Base-by-base conservation (phyloP, 2,113 vertebrate species). In the Garra rufa region DNA sequence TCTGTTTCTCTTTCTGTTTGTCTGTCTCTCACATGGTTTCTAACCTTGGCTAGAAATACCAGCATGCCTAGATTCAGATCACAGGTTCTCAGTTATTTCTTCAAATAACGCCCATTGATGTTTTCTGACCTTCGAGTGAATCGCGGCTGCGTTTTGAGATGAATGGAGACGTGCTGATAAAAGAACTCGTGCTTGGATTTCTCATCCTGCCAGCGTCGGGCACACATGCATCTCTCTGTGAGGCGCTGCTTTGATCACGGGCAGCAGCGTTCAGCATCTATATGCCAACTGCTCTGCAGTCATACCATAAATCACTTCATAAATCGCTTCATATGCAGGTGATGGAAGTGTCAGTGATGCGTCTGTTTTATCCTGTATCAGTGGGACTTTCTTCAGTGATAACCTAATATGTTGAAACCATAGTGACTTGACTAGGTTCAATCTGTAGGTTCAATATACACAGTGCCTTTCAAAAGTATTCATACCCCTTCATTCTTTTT, bases 251-350 rank as follows among this genome's bases (percentile, higher is more conserved):
- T 86, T 88, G 84, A 86, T 85, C 87, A 44, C 21, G 38, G 38
- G 59, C 61, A 57, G 52, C 48, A 59, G 44, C 70, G n/a, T 83
- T 85, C 83, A 67, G 76, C 77, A 78, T 85, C 84, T 79, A 70
- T 76, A 81, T 83, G 85, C 85, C 81, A 86, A 57, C 83, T 34
- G 63, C 67, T 30, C 65, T 30, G 48, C 59, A 83, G 83, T 88
- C 77, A 70, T 76, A 52, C 77, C 77, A 85, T 84, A 71, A 69
- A 88, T 85, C 69, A 80, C 73, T 63, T 55, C 69, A 75, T 10
- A 52, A 46, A 80, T 69, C 11, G 46, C 65, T 82, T 70, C 6
- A 55, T 65, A 28, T 50, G n/a, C 59, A 65, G 28, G 28, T 84
- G 63, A 70, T 55, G 79, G 24, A 84, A 69, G 67, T 0, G 44